Evolutionary conservation across 2,797 vertebrate genomes (phyloP).

Genomic region (Vipera latastei): DNA sequence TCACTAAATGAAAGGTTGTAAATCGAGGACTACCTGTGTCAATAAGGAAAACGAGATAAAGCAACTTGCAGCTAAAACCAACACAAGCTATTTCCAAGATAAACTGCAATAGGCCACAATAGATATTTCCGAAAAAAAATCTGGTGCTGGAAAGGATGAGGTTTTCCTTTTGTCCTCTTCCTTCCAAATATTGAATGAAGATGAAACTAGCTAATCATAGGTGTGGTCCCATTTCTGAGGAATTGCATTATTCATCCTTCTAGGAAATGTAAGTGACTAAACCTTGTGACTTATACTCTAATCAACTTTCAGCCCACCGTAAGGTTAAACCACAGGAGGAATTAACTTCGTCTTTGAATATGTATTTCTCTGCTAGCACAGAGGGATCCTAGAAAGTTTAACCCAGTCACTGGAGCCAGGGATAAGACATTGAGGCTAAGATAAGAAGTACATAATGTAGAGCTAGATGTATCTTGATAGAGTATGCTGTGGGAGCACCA

Average conservation of each 20-base stretch:
- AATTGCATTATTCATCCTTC: neutral
- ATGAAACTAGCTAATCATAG: neutral
- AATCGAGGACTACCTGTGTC: neutral
- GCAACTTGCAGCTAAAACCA: neutral
- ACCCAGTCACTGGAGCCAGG: neutral
- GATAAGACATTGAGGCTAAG: neutral
- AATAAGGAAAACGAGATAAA: neutral
- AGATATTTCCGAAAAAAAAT: neutral
- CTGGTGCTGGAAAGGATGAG: neutral
- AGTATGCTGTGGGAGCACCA: neutral
- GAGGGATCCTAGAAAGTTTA: neutral
- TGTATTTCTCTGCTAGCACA: neutral
- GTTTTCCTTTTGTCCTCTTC: neutral
- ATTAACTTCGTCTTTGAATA: neutral
- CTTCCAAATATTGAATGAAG: neutral
- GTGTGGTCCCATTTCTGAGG: neutral
- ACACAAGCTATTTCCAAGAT: neutral
- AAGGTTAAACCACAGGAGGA: neutral
- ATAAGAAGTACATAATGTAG: neutral
- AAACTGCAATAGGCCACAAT: neutral
- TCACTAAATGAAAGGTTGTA: neutral
- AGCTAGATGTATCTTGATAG: neutral
- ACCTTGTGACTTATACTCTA: neutral
- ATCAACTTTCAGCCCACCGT: neutral
- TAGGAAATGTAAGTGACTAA: neutral